These are phyloP conservation scores for Hylaeus volcanicus DNA, from an alignment of 1,140 invertebrate genomes.

Conservation along the genomic window DNA sequence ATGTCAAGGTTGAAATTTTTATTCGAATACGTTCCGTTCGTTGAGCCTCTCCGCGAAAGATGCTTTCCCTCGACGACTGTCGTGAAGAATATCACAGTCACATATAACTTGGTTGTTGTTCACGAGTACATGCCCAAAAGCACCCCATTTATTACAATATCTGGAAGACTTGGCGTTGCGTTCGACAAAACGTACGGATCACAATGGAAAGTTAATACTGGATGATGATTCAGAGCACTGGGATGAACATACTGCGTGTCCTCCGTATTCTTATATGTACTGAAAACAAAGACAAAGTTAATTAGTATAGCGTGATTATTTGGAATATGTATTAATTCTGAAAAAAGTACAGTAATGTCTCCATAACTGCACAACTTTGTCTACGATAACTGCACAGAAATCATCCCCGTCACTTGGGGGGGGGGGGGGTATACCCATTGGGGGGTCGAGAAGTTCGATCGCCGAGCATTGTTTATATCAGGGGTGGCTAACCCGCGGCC, in stretches of 20 bases:
- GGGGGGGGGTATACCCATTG: too few relatives aligned
- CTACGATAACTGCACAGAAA: too few relatives aligned
- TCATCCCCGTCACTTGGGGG: too few relatives aligned
- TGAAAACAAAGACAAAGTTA: slow-evolving; percentile 32
- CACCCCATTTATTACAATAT: slow-evolving; percentile 80
- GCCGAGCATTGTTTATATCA: too few relatives aligned
- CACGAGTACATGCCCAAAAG: slow-evolving; percentile 76
- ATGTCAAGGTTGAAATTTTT: not conserved
- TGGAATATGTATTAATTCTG: not conserved
- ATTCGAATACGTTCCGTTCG: not conserved
- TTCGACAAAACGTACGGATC: slow-evolving; percentile 74
- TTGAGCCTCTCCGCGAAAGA: not conserved
- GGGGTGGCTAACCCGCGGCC: too few relatives aligned
- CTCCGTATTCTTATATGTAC: slow-evolving; percentile 58
- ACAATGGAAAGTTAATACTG: slow-evolving; percentile 76
- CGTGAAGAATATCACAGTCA: not conserved
- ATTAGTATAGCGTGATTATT: not conserved
- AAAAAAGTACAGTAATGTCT: not conserved
- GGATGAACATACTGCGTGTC: slow-evolving; percentile 48
- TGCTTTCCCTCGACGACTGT: not conserved
- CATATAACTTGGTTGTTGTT: not conserved
- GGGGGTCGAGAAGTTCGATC: too few relatives aligned
- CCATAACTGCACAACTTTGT: too few relatives aligned
- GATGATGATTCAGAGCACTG: slow-evolving; percentile 72
- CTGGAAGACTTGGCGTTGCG: slow-evolving; percentile 76